These are phyloP conservation scores for Mormyrops attenuatus DNA, from an alignment of 2,797 vertebrate species.

Conservation along the genomic window DNA sequence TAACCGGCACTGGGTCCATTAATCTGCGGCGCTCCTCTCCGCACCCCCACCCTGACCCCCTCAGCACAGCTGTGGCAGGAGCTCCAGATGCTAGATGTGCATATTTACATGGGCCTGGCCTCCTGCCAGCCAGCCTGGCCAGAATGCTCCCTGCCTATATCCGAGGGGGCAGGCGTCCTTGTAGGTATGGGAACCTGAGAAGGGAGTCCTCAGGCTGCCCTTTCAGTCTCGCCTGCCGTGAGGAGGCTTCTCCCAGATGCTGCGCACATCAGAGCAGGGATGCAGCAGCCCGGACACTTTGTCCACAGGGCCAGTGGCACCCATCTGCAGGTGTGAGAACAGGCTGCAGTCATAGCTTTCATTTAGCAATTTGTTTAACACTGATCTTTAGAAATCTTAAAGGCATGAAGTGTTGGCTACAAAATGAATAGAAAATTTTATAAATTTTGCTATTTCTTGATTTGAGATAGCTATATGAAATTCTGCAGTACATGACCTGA, in stretches of 20 bases:
- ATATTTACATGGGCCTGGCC: conserved; percentile 38
- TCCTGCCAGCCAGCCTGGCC: conserved; percentile 32
- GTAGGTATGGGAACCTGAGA: conserved; percentile 35
- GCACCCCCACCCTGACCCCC: background rate
- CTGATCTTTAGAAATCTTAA: background rate
- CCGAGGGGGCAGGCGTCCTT: conserved; percentile 19
- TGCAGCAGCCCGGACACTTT: background rate
- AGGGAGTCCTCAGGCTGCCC: conserved; percentile 24
- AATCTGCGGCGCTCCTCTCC: conserved; percentile 33
- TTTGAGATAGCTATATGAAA: background rate
- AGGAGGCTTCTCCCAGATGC: background rate
- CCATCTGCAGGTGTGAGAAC: background rate
- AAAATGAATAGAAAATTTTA: background rate
- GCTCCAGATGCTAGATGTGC: conserved; percentile 53
- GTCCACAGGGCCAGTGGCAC: background rate
- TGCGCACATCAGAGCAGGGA: background rate
- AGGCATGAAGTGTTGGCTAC: background rate
- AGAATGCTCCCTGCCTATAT: conserved; percentile 28
- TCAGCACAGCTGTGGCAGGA: conserved; percentile 39
- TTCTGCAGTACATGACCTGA: background rate
- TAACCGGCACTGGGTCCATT: conserved; percentile 45
- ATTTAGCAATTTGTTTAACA: background rate
- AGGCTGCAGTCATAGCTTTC: background rate
- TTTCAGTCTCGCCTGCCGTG: background rate
- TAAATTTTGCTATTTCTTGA: background rate